Base-by-base conservation (phyloP, 2,888 invertebrate species). In the Melieria picta region DNA sequence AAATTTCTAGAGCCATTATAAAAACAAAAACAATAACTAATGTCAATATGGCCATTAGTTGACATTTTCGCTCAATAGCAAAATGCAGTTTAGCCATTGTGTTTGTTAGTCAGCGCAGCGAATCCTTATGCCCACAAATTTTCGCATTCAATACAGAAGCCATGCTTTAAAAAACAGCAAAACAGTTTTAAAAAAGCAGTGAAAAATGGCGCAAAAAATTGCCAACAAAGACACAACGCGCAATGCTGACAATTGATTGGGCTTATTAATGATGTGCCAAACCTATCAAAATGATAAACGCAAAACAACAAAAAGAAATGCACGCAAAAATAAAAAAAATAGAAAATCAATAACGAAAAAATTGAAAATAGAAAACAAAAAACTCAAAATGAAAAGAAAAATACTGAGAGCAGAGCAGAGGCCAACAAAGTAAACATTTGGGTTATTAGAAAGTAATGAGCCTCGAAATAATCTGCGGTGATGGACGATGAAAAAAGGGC, bases 381-480 rank as follows among this genome's bases (percentile, higher is more conserved):
- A 63, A 73, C 66, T 57, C 62, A 57, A 13, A 42, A 63, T 47
- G 42, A 66, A 64, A 70, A 67, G 61, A 67, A 52, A 67, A 61
- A 67, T 67, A 16, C 60, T 43, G 67, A 67, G 61, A 67, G 60
- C 67, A 62, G 47, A 1, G 46, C 62, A 55, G 46, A 42, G 62
- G 69, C 65, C 47, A 47, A 46, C 52, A 55, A 63, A 69, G 55
- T 71, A 76, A 76, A 76, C 72, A 76, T 73, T 73, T 69, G 46
- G 46, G 63, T 60, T 71, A 76, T 73, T 72, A 72, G 70, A 76
- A 73, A 69, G 67, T 71, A 75, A 75, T 75, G 72, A 75, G 63
- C 60, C 66, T 50, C 58, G 64, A 61, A 68, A 55, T 50, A 16
- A 47, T n/a, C 50, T 61, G 67, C 45, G 52, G 50, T 48, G 48